A percentile compares a stretch with the other conserved stretches of the same genome.
These are phyloP conservation scores for Tetragonula clypearis DNA, from an alignment of 1,140 invertebrate genomes.

Conservation along the genomic window DNA sequence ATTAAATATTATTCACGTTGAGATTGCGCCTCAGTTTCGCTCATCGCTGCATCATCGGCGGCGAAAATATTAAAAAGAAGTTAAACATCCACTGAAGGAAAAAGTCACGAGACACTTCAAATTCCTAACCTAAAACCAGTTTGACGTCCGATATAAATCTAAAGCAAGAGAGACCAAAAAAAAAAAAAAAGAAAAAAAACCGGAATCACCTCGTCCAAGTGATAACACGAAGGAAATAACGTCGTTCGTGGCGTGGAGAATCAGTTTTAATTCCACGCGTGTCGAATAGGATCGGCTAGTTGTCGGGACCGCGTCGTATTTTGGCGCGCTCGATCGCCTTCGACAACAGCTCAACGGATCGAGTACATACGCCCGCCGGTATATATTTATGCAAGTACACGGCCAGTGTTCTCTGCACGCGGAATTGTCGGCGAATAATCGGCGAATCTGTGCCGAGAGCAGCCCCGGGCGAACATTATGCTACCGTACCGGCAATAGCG, in stretches of 20 bases:
- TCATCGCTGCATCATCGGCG: no score
- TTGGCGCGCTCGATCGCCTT: constrained; percentile 33
- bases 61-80: background rate
- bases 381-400: constrained; percentile 44
- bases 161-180: no score
- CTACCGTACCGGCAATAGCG: constrained; percentile 54
- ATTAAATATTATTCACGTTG: no score
- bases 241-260: background rate
- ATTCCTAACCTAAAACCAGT: background rate
- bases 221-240: background rate
- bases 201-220: background rate
- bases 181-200: background rate
- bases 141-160: no score
- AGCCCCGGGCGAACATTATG: constrained; percentile 57
- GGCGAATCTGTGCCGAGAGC: constrained; percentile 56
- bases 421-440: constrained; percentile 61
- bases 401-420: constrained; percentile 41
- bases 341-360: constrained; percentile 24
- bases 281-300: constrained; percentile 21
- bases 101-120: background rate
- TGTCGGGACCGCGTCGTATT: constrained; percentile 19
- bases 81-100: background rate
- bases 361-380: constrained; percentile 14
- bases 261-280: constrained; percentile 27
- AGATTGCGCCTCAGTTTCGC: no score